phyloP scores from a whole-genome alignment of 2,888 invertebrate genomes.

The Aleiodes alternator region DNA sequence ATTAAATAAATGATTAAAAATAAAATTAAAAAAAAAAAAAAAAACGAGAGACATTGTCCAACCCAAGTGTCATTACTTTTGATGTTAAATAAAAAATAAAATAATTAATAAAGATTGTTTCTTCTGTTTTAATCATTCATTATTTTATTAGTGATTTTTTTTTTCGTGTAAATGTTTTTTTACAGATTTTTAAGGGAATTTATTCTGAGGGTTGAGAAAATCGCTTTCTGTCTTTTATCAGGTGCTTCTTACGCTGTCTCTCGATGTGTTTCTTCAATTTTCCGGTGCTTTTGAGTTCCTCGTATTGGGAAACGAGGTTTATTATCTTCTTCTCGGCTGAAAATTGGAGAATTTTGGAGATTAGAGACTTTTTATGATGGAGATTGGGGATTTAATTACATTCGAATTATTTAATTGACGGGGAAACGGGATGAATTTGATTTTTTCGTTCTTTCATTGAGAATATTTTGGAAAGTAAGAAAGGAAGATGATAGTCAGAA shows the following conservation, averaged over 20 bases:
- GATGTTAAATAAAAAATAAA: constrained; percentile 75
- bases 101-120: constrained; percentile 67
- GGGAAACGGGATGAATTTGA: background rate
- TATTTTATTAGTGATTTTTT: constrained; percentile 64
- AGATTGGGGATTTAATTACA: background rate
- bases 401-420: too few species aligned
- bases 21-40: constrained; percentile 45
- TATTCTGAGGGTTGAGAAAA: constrained; percentile 49
- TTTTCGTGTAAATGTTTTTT: constrained; percentile 38
- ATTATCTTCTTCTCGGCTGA: constrained; percentile 87
- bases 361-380: background rate
- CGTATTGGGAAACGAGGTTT: constrained; percentile 87
- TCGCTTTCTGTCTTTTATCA: constrained; percentile 67
- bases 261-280: constrained; percentile 88
- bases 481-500: constrained; percentile 54
- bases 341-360: constrained; percentile 65
- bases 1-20: constrained; percentile 39
- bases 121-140: constrained; percentile 58
- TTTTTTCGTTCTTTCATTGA: constrained; percentile 11
- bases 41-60: constrained; percentile 73
- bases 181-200: background rate
- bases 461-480: constrained; percentile 12
- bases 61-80: constrained; percentile 75
- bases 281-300: constrained; percentile 86
- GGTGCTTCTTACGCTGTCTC: constrained; percentile 86